Evolutionary conservation across 2,113 vertebrate genomes (phyloP), one percentile per base, ranked within the genome.

Genomic region (Platysternon megacephalum): DNA sequence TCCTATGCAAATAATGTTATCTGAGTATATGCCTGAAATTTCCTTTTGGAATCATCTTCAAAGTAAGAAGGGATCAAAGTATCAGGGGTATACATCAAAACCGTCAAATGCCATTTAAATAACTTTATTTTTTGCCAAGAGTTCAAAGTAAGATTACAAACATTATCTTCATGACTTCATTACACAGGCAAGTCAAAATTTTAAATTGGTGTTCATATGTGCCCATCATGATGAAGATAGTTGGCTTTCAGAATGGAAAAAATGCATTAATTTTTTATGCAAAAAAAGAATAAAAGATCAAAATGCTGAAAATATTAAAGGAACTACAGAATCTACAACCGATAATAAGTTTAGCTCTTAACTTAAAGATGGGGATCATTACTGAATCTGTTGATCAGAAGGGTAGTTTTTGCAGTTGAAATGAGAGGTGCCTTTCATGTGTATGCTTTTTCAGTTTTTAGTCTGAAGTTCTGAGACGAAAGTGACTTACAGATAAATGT

Each of bases 71-170:
- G 93, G 79, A 98, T 97, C 90, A 96, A 98, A 98, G 93, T 93
- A 80, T 94, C 95, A 95, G 82, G 74, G 87, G 29, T 84, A 82
- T 96, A 97, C 89, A 97, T 97, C 89, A 97, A 97, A 97, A 92
- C 61, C 82, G 89, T 82, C 49, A 97, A 92, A 95, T 84, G 9
- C n/a, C 94, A 95, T 96, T 48, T 92, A 96, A 96, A 97, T 96
- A 92, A 39, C 83, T 90, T 93, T 88, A 80, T 89, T 97, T 94
- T 98, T 96, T 96, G 92, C 91, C 83, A 97, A 51, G 74, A 97
- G 80, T 97, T 98, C 96, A 98, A 97, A 98, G 88, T 83, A 89
- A 95, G 79, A 93, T 97, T 94, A 96, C 96, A 93, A 97, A 92
- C 88, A 91, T 58, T 81, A 74, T 95, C 72, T 96, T 79, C 72